Evolutionary conservation across 2,797 vertebrate species (phyloP), one percentile per base, ranked within the genome.

Genomic region (Setipinna tenuifilis): DNA sequence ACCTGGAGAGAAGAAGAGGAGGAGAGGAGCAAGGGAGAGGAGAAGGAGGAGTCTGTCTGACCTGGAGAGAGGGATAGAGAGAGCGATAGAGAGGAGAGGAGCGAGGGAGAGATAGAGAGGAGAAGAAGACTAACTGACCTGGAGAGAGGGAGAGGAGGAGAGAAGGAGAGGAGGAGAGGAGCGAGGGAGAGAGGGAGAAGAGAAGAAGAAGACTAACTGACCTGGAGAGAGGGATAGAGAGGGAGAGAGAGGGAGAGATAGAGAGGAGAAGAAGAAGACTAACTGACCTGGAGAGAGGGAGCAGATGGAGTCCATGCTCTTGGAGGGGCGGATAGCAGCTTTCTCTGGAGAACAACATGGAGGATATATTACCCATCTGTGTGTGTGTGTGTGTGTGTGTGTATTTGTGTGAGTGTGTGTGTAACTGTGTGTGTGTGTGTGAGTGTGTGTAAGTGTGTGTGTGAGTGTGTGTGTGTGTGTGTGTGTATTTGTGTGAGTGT

Each of bases 281-380:
- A 54, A 54, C 31, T 75, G 28, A 99, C 98, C 98, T 94, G 97
- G 95, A 85, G 98, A 96, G 88, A 97, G 90, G 41, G 98, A 98
- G 89, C 98, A 99, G 90, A 99, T 92, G 0, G 98, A 99, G 90
- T 99, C 98, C 98, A 99, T 99, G 92, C 98, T 99, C 94, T 98
- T 99, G 14, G 98, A 98, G 0, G 98, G 97, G 17, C 98, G 96
- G 83, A 99, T 97, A 71, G 96, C 94, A 88, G 96, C 93, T 92
- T 98, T 99, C 93, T 98, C 98, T 98, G 95, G 90, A 88, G 91
- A 86, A 90, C 19, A 85, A 82, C 25, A 25, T 10, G 62, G 23
- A 65, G 23, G 2, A 65, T 28, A 65, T 0, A 65, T 12, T 10
- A 28, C 14, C 11, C 1, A 25, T 65, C 23, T 65, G 57, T 14